A percentile compares a stretch with the other conserved stretches of the same genome.
Evolutionary conservation across 2,888 invertebrate species (phyloP).

Genomic region (Polyommatus icarus): DNA sequence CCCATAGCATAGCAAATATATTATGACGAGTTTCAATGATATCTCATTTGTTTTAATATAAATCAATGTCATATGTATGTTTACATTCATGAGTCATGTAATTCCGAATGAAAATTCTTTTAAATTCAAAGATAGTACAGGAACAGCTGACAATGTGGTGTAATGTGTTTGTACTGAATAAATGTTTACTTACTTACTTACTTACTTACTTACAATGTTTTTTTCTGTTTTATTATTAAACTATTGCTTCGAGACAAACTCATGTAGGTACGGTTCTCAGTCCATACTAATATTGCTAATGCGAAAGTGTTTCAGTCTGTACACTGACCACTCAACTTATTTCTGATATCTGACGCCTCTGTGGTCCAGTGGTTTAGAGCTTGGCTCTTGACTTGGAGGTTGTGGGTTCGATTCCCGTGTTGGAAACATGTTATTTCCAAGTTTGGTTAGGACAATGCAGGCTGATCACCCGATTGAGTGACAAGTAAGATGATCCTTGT

Average conservation of each 20-base stretch:
- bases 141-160: neutral
- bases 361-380: too few relatives aligned
- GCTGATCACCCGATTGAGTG: too few relatives aligned
- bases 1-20: neutral
- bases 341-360: neutral
- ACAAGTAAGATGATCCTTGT: too few relatives aligned
- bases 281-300: neutral
- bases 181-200: too few relatives aligned
- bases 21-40: neutral
- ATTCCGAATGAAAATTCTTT: neutral
- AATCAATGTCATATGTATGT: slow-evolving; percentile 7
- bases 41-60: slow-evolving; percentile 3
- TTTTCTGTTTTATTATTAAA: neutral
- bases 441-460: too few relatives aligned
- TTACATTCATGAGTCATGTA: neutral
- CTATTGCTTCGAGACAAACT: neutral
- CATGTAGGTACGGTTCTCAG: neutral
- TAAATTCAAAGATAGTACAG: neutral
- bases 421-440: too few relatives aligned
- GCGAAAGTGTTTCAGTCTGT: neutral
- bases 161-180: too few relatives aligned
- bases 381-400: too few relatives aligned
- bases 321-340: neutral
- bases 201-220: too few relatives aligned
- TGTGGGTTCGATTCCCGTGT: too few relatives aligned